Conservation (phyloP, 2,113 vertebrate species). For the Nansenia antarctica region DNA sequence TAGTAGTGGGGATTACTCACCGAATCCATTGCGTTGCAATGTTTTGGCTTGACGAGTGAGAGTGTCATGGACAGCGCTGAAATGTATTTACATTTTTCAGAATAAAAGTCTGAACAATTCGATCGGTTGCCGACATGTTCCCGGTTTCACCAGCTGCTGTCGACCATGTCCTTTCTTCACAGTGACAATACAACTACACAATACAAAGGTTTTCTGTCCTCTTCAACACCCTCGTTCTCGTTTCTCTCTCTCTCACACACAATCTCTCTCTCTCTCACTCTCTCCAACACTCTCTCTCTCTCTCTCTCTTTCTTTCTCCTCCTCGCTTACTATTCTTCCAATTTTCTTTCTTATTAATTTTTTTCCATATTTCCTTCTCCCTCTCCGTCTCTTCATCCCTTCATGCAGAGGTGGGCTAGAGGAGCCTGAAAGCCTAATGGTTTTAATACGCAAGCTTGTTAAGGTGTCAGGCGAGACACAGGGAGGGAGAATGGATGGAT, state of each 20-base stretch:
- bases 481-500: conserved; percentile 35
- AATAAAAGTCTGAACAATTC: too few species aligned
- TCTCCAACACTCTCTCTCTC: not conserved
- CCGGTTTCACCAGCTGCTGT: not conserved
- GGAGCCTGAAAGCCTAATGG: not conserved
- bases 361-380: not conserved
- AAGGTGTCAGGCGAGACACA: conserved; percentile 25
- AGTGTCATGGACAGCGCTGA: too few species aligned
- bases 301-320: not conserved
- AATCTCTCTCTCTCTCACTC: not conserved
- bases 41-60: too few species aligned
- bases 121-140: too few species aligned
- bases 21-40: too few species aligned
- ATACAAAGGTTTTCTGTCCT: not conserved
- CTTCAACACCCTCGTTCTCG: not conserved
- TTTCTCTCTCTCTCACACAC: conserved; percentile 3
- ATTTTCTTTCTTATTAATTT: not conserved
- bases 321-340: not conserved
- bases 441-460: conserved; percentile 9
- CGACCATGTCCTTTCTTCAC: not conserved
- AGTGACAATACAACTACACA: not conserved
- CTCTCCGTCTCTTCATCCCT: not conserved
- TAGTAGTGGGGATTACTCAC: too few species aligned
- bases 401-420: not conserved
- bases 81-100: too few species aligned